Percentiles rank a stretch among this genome's conserved stretches.
phyloP scores from a whole-genome alignment of 2,888 invertebrate species.

The Nezara viridula region DNA sequence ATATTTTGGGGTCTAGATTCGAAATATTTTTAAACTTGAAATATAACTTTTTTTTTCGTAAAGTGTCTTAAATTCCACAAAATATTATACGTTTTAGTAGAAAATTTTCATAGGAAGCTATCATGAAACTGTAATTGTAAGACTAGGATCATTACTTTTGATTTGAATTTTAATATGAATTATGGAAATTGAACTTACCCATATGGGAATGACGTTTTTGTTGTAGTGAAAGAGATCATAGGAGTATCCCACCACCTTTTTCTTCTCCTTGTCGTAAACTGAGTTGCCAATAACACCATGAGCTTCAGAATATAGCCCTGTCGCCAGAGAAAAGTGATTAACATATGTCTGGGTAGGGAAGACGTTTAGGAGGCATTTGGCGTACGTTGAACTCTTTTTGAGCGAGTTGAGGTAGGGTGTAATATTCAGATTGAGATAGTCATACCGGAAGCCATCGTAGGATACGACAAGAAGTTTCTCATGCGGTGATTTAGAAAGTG shows the following conservation, averaged over 20 bases:
- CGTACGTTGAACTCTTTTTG: slow-evolving; percentile 72
- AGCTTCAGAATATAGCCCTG: slow-evolving; percentile 77
- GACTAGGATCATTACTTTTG: too few species aligned
- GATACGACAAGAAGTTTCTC: slow-evolving; percentile 76
- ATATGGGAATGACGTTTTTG: slow-evolving; percentile 73
- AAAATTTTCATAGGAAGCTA: too few species aligned
- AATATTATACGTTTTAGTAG: too few species aligned
- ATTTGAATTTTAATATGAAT: too few species aligned
- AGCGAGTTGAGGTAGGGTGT: slow-evolving; percentile 75
- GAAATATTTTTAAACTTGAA: too few species aligned
- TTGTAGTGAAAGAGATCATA: slow-evolving; percentile 73
- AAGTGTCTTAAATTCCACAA: too few species aligned
- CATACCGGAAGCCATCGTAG: slow-evolving; percentile 80
- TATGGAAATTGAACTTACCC: slow-evolving; percentile 70
- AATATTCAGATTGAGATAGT: slow-evolving; percentile 74
- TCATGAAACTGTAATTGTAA: too few species aligned
- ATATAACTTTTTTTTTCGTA: too few species aligned
- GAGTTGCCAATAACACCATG: slow-evolving; percentile 79
- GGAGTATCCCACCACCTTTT: slow-evolving; percentile 66
- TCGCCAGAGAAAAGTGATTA: slow-evolving; percentile 81
- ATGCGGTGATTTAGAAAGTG: slow-evolving; percentile 67
- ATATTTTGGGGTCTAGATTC: too few species aligned
- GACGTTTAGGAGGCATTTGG: slow-evolving; percentile 75
- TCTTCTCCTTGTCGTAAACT: slow-evolving; percentile 72
- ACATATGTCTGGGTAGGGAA: slow-evolving; percentile 82